Base-by-base conservation (phyloP, 2,113 vertebrate genomes). In the Scomber japonicus region DNA sequence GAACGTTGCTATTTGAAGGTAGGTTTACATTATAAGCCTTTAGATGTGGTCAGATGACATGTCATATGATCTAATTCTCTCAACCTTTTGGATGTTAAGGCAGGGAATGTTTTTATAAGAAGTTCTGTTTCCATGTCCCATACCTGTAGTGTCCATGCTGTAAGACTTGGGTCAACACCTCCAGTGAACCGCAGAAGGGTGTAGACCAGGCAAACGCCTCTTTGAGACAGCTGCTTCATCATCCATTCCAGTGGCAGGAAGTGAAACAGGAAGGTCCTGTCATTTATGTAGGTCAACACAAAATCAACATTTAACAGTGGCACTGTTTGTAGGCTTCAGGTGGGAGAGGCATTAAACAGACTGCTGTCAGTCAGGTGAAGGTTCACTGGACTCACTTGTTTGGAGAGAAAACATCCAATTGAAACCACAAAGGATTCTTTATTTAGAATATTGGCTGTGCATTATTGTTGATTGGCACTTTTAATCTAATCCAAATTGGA, bases 221-320 rank as follows among this genome's bases (percentile, higher is more conserved):
- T 60, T 46, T 67, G 7, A 60, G 54, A 60, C 35, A 46, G 14
- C 55, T 24, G 24, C 24, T 71, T 64, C 14, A 21, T 71, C 53
- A 64, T 50, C 16, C 49, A n/a, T 14, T 67, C 35, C 35, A 8
- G 8, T 40, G 6, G 73, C 19, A 81, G 35, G 35, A 76, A 71
- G 60, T 65, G 75, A 87, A 72, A 78, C 71, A 19, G 72, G 59
- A 78, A 48, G 72, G 70, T 71, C 31, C 30, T 71, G 68, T 71
- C 40, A 50, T 73, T 71, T 79, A 60, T 75, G 40, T 70, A 81
- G 56, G 62, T 84, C 80, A 77, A 71, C 35, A 40, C 35, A 40
- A 40, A 71, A 79, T 71, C 68, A 81, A 65, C 78, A 83, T 51
- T 40, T 50, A 35, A 67, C 11, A 73, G 49, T n/a, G 15, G n/a